phyloP scores from a whole-genome alignment of 2,888 invertebrate genomes.

The Drosophila sordidapex region DNA sequence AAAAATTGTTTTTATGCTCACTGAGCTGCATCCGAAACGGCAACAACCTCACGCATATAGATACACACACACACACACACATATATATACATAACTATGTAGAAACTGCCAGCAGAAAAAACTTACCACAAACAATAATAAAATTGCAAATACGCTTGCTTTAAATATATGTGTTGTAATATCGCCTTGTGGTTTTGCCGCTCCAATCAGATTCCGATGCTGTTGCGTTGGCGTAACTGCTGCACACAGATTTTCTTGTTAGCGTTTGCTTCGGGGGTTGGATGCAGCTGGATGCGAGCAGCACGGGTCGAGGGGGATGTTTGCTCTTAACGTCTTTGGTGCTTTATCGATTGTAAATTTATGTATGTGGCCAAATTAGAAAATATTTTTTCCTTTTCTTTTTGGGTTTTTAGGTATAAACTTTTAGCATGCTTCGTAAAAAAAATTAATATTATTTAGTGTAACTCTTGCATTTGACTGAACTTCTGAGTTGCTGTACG shows the following conservation, averaged over 20 bases:
- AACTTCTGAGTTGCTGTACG: background rate
- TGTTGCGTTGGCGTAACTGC: slow-evolving; percentile 49
- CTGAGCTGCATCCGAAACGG: slow-evolving; percentile 65
- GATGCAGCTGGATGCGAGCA: slow-evolving; percentile 25
- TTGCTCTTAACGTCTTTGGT: slow-evolving; percentile 22
- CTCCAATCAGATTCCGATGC: slow-evolving; percentile 54
- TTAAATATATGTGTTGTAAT: slow-evolving; percentile 15
- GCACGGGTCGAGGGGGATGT: slow-evolving; percentile 26
- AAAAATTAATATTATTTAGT: background rate
- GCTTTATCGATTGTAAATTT: slow-evolving; percentile 40
- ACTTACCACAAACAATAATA: slow-evolving; percentile 65
- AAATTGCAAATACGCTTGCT: slow-evolving; percentile 38
- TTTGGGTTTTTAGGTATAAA: background rate
- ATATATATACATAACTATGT: slow-evolving; percentile 11
- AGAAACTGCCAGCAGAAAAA: slow-evolving; percentile 30
- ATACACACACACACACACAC: slow-evolving; percentile 10
- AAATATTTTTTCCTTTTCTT: slow-evolving; percentile 2
- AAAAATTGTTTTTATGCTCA: slow-evolving; percentile 71
- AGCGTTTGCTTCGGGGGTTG: slow-evolving; percentile 13
- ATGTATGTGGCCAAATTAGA: slow-evolving; percentile 28
- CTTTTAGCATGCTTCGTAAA: background rate
- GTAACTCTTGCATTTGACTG: background rate
- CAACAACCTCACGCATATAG: slow-evolving; percentile 32
- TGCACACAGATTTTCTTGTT: slow-evolving; percentile 27
- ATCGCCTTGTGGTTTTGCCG: slow-evolving; percentile 2